phyloP scores from a whole-genome alignment of 1,140 invertebrate species.

The fruit fly (Drosophila melanogaster) region Release_6_plus_ISO1_MT NT_033777.3:10327501-10328000 shows the following conservation, averaged over 20 bases:
- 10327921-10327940: slow-evolving; percentile 41
- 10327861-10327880: slow-evolving; percentile 75
- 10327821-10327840: slow-evolving; percentile 68
- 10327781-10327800: slow-evolving; percentile 75
- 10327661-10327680: slow-evolving; percentile 9
- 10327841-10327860: slow-evolving; percentile 75
- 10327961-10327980: slow-evolving; percentile 76
- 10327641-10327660: slow-evolving; percentile 64
- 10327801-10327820: slow-evolving; percentile 64
- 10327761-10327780: slow-evolving; percentile 67
- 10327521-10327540: slow-evolving; percentile 86
- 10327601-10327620: slow-evolving; percentile 86
- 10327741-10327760: slow-evolving; percentile 45
- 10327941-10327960: slow-evolving; percentile 64
- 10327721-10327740: slow-evolving; percentile 55
- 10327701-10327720: background rate
- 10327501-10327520: slow-evolving; percentile 49
- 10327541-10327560: slow-evolving; percentile 89
- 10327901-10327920: slow-evolving; percentile 56
- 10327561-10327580: slow-evolving; percentile 87
- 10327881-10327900: slow-evolving; percentile 78
- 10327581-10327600: slow-evolving; percentile 87
- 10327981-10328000: slow-evolving; percentile 76
- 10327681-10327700: background rate
- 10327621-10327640: slow-evolving; percentile 86